Evolutionary conservation across 2,113 vertebrate species (phyloP).

Genomic region (Mungos mungo): DNA sequence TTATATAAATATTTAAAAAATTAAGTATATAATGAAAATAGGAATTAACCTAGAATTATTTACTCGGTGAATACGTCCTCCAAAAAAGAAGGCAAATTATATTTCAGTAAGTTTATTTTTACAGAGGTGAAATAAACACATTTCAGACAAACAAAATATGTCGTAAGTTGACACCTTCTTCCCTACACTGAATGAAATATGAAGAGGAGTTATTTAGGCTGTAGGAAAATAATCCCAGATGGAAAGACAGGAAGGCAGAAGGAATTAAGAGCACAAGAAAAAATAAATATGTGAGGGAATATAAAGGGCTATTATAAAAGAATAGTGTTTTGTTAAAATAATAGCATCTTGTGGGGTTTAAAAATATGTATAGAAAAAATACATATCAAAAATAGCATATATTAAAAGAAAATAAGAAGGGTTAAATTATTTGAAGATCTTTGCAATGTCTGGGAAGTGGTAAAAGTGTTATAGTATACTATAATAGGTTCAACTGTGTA

Average conservation of each 20-base stretch:
- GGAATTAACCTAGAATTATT: neutral
- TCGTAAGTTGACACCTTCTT: neutral
- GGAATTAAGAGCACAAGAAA: neutral
- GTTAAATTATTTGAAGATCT: neutral
- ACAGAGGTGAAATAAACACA: neutral
- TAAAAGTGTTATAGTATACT: neutral
- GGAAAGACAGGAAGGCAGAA: neutral
- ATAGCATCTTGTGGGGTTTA: neutral
- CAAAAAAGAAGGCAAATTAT: neutral
- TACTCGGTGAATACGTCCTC: neutral
- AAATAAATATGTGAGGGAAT: neutral
- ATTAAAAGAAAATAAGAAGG: neutral
- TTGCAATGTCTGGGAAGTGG: neutral
- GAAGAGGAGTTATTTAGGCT: neutral
- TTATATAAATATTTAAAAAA: too few species aligned
- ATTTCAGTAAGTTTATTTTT: neutral
- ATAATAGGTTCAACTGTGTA: neutral
- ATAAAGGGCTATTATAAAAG: neutral
- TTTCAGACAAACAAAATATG: neutral
- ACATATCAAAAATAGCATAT: neutral
- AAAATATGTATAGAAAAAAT: neutral
- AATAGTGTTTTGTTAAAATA: neutral
- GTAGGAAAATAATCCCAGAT: neutral
- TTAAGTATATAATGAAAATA: slow-evolving; percentile 23
- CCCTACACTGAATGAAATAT: neutral